Evolutionary conservation across 2,113 vertebrate genomes (phyloP).

Genomic region (Laterallus jamaicensis): DNA sequence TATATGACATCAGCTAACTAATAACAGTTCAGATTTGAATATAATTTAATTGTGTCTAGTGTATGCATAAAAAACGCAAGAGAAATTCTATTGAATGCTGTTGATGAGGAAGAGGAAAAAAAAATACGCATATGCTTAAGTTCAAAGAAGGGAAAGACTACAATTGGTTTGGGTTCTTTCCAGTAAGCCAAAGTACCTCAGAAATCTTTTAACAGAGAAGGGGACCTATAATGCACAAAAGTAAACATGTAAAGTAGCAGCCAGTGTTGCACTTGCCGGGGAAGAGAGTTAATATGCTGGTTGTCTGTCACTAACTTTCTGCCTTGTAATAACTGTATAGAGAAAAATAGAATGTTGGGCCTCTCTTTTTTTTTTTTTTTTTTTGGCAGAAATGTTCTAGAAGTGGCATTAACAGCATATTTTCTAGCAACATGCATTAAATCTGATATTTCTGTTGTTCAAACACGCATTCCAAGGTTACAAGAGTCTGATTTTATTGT

Average conservation of each 20-base stretch:
- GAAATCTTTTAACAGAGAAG: not conserved
- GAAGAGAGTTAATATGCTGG: not conserved
- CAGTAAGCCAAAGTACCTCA: not conserved
- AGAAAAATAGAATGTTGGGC: not conserved
- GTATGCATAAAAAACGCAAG: not conserved
- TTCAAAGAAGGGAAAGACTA: not conserved
- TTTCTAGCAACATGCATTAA: accelerated
- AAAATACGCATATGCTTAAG: not conserved
- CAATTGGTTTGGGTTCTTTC: not conserved
- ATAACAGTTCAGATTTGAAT: not conserved
- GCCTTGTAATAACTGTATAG: not conserved
- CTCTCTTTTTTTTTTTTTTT: not conserved
- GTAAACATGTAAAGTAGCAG: accelerated
- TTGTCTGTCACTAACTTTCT: not conserved
- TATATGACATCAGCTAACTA: not conserved
- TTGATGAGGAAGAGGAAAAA: not conserved
- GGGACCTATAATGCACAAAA: not conserved
- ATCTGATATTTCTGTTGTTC: not conserved
- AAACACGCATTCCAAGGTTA: accelerated
- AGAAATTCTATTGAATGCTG: not conserved
- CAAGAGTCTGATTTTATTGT: not conserved
- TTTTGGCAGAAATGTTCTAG: not conserved
- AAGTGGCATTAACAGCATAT: not conserved
- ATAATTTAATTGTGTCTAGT: not conserved
- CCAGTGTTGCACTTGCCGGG: not conserved